These are phyloP conservation scores for Spatula versicolor DNA, from an alignment of 2,797 vertebrate species.

Conservation along the genomic window DNA sequence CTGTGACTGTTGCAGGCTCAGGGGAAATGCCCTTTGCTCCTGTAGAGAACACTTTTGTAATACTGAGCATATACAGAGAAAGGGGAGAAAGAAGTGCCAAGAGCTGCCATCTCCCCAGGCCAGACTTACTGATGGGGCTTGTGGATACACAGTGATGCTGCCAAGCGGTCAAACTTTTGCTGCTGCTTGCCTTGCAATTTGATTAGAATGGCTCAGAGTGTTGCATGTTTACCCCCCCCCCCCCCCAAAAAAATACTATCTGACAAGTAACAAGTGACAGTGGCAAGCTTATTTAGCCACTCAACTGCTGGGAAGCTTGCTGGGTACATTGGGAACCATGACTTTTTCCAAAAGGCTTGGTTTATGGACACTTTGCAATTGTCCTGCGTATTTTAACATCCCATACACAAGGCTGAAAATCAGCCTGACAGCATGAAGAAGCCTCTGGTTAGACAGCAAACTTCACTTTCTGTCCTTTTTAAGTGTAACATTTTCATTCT, in stretches of 20 bases:
- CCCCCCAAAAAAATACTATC: conserved; percentile 41
- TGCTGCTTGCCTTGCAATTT: background rate
- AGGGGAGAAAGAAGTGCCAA: conserved; percentile 12
- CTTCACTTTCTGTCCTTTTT: conserved; percentile 62
- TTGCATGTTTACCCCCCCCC: conserved; percentile 10
- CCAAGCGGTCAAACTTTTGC: conserved; percentile 40
- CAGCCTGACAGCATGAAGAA: background rate
- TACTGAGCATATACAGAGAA: background rate
- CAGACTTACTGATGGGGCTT: conserved; percentile 46
- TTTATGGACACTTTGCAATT: background rate
- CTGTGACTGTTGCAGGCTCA: background rate
- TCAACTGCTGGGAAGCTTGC: background rate
- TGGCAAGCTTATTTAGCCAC: conserved; percentile 45
- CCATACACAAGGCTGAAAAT: background rate
- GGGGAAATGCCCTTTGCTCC: conserved; percentile 39
- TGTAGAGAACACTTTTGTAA: conserved; percentile 35
- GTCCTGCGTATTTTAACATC: background rate
- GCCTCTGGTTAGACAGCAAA: conserved; percentile 48
- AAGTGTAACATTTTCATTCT: conserved; percentile 58
- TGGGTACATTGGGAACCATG: background rate
- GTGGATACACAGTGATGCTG: background rate
- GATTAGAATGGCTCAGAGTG: conserved; percentile 23
- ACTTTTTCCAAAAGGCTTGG: background rate
- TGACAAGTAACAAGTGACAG: background rate
- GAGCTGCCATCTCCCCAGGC: conserved; percentile 8